Conservation (phyloP, 1,140 invertebrate genomes). For the Polypedilum pembai region DNA sequence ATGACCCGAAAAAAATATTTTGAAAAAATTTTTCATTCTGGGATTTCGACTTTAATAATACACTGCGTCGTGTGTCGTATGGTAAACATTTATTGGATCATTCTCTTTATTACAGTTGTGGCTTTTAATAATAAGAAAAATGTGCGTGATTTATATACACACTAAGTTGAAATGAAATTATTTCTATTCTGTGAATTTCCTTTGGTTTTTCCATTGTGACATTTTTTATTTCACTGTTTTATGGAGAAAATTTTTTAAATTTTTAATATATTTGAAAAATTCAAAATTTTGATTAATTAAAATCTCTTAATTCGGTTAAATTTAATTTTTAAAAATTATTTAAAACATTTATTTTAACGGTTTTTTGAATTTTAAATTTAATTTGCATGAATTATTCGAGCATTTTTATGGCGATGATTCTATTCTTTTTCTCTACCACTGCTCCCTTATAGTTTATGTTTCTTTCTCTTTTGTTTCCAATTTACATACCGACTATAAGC, state of each 20-base stretch:
- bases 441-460: neutral
- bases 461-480: neutral
- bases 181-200: neutral
- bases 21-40: too few species aligned
- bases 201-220: neutral
- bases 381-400: conserved; percentile 26
- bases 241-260: too few species aligned
- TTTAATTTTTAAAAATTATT: too few species aligned
- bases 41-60: too few species aligned
- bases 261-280: too few species aligned
- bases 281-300: too few species aligned
- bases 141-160: conserved; percentile 16
- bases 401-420: conserved; percentile 24
- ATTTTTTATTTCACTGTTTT: too few species aligned
- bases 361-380: neutral
- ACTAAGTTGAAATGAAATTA: neutral
- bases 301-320: too few species aligned
- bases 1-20: too few species aligned
- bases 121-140: conserved; percentile 26
- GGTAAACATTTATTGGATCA: conserved; percentile 20
- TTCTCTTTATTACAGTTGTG: neutral
- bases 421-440: neutral
- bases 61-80: neutral
- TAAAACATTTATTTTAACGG: too few species aligned
- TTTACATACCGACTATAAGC: neutral